A percentile compares a stretch with the other conserved stretches of the same genome.
Evolutionary conservation across 2,113 vertebrate genomes (phyloP).

Genomic region (Eclectus roratus): DNA sequence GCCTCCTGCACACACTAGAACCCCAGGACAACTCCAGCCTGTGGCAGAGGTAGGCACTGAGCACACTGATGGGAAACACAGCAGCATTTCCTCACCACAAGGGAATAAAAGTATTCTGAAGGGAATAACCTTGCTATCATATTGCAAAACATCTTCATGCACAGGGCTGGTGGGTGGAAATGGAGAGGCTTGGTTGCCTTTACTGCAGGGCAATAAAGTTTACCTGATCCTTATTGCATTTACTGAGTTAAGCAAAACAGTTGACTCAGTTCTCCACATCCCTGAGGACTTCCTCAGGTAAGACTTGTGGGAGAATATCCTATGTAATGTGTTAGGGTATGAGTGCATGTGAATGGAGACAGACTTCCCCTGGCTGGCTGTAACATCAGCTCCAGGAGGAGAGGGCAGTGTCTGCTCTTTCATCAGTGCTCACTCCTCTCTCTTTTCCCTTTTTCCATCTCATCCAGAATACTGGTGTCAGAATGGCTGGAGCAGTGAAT

Average conservation of each 20-base stretch:
- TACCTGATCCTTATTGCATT: not conserved
- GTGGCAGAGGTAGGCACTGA: not conserved
- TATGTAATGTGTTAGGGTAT: accelerated
- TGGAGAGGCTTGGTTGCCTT: not conserved
- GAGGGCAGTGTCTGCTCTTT: accelerated
- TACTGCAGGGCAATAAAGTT: not conserved
- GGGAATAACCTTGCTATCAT: not conserved
- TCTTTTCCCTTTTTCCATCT: not conserved
- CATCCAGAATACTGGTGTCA: not conserved
- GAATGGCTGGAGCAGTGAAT: not conserved
- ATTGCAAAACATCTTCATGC: not conserved
- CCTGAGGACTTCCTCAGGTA: not conserved
- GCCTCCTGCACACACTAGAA: not conserved
- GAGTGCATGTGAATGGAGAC: not conserved
- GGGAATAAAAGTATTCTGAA: not conserved
- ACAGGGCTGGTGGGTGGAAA: not conserved
- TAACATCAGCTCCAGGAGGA: not conserved
- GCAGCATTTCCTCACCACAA: accelerated
- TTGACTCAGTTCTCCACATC: not conserved
- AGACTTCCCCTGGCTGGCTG: not conserved
- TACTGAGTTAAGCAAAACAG: not conserved
- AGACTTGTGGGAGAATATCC: not conserved
- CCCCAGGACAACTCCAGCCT: not conserved
- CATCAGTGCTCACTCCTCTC: not conserved
- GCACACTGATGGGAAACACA: accelerated